A percentile compares a stretch with the other conserved stretches of the same genome.
These are phyloP conservation scores for Zaprionus kolodkinae DNA, from an alignment of 1,140 invertebrate genomes.

Conservation along the genomic window DNA sequence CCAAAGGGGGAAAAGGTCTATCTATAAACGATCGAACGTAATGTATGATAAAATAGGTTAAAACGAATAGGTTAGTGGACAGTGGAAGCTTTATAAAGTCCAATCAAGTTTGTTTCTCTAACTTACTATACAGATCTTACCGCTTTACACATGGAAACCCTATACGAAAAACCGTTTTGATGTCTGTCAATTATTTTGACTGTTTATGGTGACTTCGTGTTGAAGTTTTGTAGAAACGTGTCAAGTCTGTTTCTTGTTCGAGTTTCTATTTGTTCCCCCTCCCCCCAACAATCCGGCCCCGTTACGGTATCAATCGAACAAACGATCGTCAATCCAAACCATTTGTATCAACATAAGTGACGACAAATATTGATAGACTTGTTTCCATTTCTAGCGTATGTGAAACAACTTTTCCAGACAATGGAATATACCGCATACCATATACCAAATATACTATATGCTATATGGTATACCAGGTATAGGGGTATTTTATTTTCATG, in stretches of 20 bases:
- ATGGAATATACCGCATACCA: slow-evolving; percentile 34
- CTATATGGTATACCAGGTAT: not conserved
- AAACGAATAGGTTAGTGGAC: not conserved
- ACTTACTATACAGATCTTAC: no score
- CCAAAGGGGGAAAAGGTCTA: not conserved
- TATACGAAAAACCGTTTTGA: not conserved
- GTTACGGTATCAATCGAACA: slow-evolving; percentile 28
- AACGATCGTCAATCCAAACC: slow-evolving; percentile 53
- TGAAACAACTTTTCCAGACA: slow-evolving; percentile 61
- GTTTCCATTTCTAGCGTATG: slow-evolving; percentile 57
- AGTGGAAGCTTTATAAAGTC: no score
- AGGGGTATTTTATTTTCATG: slow-evolving; percentile 41
- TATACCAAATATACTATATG: not conserved
- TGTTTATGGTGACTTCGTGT: slow-evolving; percentile 28
- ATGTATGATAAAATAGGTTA: not conserved
- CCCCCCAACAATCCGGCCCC: not conserved
- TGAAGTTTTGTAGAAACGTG: slow-evolving; percentile 36
- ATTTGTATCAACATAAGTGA: slow-evolving; percentile 71
- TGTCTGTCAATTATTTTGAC: slow-evolving; percentile 26
- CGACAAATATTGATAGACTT: slow-evolving; percentile 72
- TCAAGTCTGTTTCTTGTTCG: slow-evolving; percentile 40
- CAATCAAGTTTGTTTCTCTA: no score
- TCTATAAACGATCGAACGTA: no score
- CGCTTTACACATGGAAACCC: not conserved
- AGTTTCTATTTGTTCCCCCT: slow-evolving; percentile 22